Conservation (phyloP, 1,140 invertebrate species). For the Reticulitermes speratus region DNA sequence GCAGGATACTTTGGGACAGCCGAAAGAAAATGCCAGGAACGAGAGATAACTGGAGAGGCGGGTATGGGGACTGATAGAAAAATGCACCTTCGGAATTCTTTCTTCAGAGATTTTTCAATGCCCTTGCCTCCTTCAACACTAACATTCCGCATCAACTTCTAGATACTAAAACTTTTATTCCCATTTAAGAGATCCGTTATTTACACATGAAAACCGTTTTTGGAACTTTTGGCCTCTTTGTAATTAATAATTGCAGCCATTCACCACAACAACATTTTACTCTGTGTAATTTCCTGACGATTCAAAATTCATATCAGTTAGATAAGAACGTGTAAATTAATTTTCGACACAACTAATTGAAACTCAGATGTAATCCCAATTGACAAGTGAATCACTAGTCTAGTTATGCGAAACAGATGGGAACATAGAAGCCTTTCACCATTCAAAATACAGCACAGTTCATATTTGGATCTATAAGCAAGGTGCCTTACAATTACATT, state of each 20-base stretch:
- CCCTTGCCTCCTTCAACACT: not conserved
- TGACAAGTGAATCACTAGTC: not conserved
- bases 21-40: too few species aligned
- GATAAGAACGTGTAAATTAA: not conserved
- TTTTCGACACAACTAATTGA: not conserved
- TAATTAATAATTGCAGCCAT: not conserved
- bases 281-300: not conserved
- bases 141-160: not conserved
- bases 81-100: not conserved
- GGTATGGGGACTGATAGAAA: not conserved
- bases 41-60: not conserved
- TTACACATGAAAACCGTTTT: not conserved
- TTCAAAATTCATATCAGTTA: not conserved
- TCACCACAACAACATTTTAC: not conserved
- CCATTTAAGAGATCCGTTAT: not conserved
- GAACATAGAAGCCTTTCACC: too few species aligned
- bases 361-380: not conserved
- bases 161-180: not conserved
- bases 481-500: too few species aligned
- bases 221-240: not conserved
- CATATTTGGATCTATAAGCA: too few species aligned
- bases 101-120: slow-evolving; percentile 4
- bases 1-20: not conserved
- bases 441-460: too few species aligned
- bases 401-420: too few species aligned